A percentile compares a stretch with the other conserved stretches of the same genome.
Evolutionary conservation across 2,888 invertebrate species (phyloP).

Genomic region (Atherix ibis): DNA sequence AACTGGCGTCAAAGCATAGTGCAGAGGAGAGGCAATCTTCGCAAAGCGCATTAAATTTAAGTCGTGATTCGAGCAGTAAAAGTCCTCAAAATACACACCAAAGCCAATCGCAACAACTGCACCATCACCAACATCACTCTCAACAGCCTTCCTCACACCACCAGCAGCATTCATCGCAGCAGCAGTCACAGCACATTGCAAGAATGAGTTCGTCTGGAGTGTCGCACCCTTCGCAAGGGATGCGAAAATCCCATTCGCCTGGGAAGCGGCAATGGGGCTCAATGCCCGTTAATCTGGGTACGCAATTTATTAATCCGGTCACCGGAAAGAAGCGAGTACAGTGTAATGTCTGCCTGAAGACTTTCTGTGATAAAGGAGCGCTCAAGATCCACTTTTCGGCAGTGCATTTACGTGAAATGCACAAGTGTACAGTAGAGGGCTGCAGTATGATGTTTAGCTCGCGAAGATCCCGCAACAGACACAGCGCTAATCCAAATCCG

Average conservation of each 20-base stretch:
- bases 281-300: constrained; percentile 66
- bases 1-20: constrained; percentile 20
- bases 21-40: constrained; percentile 30
- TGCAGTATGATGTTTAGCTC: constrained; percentile 99
- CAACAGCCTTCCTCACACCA: constrained; percentile 9
- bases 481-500: constrained; percentile 96
- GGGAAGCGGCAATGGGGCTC: constrained; percentile 70
- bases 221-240: constrained; percentile 8
- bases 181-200: background rate
- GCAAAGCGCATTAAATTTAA: constrained; percentile 47
- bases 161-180: too few species aligned
- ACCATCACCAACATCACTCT: constrained; percentile 13
- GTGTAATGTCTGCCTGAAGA: constrained; percentile 95
- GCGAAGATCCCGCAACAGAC: constrained; percentile 83
- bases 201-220: constrained; percentile 18
- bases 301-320: constrained; percentile 80
- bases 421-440: constrained; percentile 96
- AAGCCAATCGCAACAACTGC: constrained; percentile 9
- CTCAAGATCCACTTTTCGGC: constrained; percentile 98
- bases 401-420: constrained; percentile 97
- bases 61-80: constrained; percentile 33
- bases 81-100: constrained; percentile 16
- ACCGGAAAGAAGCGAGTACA: constrained; percentile 94
- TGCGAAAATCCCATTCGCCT: constrained; percentile 38
- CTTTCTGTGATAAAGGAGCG: constrained; percentile 99